These are phyloP conservation scores for Acronicta alni DNA, from an alignment of 2,888 invertebrate genomes.

Conservation along the genomic window DNA sequence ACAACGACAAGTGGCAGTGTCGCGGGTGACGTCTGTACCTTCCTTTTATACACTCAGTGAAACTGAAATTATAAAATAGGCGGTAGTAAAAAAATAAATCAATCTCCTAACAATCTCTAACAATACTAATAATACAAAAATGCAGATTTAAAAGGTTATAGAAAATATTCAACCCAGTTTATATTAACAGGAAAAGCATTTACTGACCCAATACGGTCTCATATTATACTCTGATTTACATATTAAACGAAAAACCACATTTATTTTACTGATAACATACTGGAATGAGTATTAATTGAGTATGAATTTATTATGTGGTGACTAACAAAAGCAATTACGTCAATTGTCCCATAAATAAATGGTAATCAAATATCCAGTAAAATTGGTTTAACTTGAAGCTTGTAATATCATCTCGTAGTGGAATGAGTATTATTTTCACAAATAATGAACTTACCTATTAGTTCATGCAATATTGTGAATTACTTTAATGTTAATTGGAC, in stretches of 20 bases:
- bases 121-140: no score
- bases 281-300: conserved; percentile 41
- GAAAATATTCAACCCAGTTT: background rate
- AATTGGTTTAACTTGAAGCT: conserved; percentile 1
- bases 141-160: background rate
- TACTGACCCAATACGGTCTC: conserved; percentile 17
- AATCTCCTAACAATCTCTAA: no score
- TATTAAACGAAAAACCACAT: conserved; percentile 52
- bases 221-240: conserved; percentile 46
- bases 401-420: conserved; percentile 1
- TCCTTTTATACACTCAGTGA: no score
- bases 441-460: background rate
- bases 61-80: no score
- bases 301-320: conserved; percentile 42
- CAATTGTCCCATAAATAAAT: conserved; percentile 36
- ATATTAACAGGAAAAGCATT: conserved; percentile 4
- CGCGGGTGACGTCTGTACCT: no score
- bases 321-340: conserved; percentile 33
- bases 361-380: conserved; percentile 2
- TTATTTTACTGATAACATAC: conserved; percentile 30
- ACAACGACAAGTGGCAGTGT: no score
- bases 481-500: no score
- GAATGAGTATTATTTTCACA: conserved; percentile 10
- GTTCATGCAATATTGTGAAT: no score
- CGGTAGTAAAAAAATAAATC: no score